phyloP scores from a whole-genome alignment of 2,113 vertebrate genomes.

The Apteryx mantelli region DNA sequence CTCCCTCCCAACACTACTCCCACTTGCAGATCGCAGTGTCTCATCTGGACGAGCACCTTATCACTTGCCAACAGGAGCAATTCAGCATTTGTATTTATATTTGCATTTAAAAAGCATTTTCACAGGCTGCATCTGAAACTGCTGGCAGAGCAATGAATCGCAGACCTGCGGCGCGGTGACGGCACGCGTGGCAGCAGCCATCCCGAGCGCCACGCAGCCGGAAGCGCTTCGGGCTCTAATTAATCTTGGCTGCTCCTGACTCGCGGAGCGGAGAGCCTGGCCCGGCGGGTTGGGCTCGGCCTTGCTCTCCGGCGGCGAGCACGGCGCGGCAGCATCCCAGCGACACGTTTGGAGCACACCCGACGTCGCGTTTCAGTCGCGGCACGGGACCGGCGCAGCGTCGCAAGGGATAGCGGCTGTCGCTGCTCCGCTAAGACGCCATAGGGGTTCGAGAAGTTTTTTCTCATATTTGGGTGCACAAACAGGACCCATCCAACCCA shows the following conservation, averaged over 20 bases:
- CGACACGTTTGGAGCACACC: neutral
- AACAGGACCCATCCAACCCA: neutral
- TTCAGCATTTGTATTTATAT: constrained; percentile 77
- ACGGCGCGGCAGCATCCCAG: neutral
- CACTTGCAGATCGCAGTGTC: constrained; percentile 73
- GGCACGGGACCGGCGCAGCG: neutral
- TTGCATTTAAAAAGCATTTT: constrained; percentile 85
- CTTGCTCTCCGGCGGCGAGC: neutral
- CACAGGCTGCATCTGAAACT: constrained; percentile 73
- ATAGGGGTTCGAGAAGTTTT: neutral
- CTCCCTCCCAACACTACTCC: constrained; percentile 64
- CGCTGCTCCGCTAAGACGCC: neutral
- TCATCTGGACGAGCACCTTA: constrained; percentile 82
- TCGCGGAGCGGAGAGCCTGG: constrained; percentile 23
- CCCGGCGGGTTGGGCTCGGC: constrained; percentile 25
- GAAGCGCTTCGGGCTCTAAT: constrained; percentile 63
- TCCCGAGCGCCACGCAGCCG: constrained; percentile 14
- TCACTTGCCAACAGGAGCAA: constrained; percentile 77
- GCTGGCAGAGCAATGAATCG: constrained; percentile 83
- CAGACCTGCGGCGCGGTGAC: constrained; percentile 59
- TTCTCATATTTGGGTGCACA: neutral
- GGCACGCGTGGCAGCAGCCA: constrained; percentile 26
- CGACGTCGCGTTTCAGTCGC: neutral
- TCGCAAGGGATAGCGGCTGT: rapidly evolving
- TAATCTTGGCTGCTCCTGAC: constrained; percentile 76